Percentiles rank a stretch among this genome's conserved stretches.
Evolutionary conservation across 2,888 invertebrate genomes (phyloP).

Genomic region (Trileptium ribeirensis): DNA sequence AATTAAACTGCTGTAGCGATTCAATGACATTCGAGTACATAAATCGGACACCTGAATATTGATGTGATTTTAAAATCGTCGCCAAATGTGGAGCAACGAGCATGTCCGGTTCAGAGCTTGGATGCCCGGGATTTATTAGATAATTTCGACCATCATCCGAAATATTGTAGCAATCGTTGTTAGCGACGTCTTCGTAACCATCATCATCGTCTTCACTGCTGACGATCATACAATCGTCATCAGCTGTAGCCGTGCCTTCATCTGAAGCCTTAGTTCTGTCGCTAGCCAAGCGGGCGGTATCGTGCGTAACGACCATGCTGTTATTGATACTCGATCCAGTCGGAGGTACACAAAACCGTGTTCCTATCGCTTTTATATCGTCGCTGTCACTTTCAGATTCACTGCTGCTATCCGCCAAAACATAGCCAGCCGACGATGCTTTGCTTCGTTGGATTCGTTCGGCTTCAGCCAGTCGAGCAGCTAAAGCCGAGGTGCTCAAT

Average conservation of each 20-base stretch:
- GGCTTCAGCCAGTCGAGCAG: slow-evolving; percentile 11
- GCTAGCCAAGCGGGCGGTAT: background rate
- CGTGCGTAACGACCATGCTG: background rate
- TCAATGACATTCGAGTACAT: slow-evolving; percentile 94
- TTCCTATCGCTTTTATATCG: background rate
- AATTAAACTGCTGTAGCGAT: slow-evolving; percentile 73
- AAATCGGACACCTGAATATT: slow-evolving; percentile 70
- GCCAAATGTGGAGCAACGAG: slow-evolving; percentile 8
- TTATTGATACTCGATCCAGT: background rate
- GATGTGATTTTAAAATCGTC: slow-evolving; percentile 21
- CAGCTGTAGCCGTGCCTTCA: background rate
- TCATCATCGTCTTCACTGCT: background rate
- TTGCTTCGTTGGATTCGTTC: slow-evolving; percentile 7
- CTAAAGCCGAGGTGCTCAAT: background rate
- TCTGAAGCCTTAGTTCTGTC: background rate
- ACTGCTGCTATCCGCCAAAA: background rate
- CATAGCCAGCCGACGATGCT: background rate
- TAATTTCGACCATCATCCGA: background rate
- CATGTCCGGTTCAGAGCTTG: slow-evolving; percentile 18
- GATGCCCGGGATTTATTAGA: slow-evolving; percentile 18
- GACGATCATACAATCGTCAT: background rate
- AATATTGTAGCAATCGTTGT: background rate
- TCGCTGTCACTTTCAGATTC: background rate
- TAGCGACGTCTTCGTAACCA: background rate
- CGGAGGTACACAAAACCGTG: no score